These are phyloP conservation scores for Calvadosia cruxmelitensis DNA, from an alignment of 30 jellyfish, hydroid and myxozoan genomes.

Conservation along the genomic window DNA sequence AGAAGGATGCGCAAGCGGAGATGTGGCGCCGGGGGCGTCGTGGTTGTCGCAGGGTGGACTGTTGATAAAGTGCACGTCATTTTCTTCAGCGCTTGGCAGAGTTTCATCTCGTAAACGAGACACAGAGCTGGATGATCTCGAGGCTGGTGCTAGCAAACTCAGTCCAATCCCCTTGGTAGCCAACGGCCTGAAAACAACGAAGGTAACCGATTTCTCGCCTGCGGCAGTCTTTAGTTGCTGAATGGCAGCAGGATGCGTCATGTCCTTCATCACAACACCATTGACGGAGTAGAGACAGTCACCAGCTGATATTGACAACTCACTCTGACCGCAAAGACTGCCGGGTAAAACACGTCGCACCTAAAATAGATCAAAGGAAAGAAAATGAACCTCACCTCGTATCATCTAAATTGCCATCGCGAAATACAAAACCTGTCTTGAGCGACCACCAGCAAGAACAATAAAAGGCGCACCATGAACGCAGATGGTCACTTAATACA, in stretches of 20 bases:
- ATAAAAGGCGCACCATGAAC: neutral
- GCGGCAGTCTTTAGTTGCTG: constrained; percentile 52
- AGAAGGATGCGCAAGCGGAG: neutral
- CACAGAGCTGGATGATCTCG: neutral
- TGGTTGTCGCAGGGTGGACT: neutral
- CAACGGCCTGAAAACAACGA: constrained; percentile 43
- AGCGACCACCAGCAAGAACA: neutral
- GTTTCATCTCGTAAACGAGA: neutral
- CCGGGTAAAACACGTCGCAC: constrained; percentile 82
- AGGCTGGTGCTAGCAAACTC: too few relatives aligned
- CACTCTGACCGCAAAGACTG: constrained; percentile 60
- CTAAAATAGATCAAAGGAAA: constrained; percentile 23
- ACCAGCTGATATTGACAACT: constrained; percentile 40
- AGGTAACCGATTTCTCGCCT: constrained; percentile 32
- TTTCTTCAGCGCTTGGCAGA: neutral
- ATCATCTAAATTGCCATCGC: too few relatives aligned
- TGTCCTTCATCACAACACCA: constrained; percentile 63
- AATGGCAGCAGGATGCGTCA: constrained; percentile 86
- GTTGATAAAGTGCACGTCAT: neutral
- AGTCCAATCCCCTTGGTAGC: neutral
- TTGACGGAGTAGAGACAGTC: constrained; percentile 83
- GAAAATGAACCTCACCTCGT: too few relatives aligned
- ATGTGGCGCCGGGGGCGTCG: neutral
- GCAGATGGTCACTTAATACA: neutral
- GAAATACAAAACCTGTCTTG: neutral